Conservation (phyloP, 1,140 invertebrate genomes). For the Galleria mellonella region DNA sequence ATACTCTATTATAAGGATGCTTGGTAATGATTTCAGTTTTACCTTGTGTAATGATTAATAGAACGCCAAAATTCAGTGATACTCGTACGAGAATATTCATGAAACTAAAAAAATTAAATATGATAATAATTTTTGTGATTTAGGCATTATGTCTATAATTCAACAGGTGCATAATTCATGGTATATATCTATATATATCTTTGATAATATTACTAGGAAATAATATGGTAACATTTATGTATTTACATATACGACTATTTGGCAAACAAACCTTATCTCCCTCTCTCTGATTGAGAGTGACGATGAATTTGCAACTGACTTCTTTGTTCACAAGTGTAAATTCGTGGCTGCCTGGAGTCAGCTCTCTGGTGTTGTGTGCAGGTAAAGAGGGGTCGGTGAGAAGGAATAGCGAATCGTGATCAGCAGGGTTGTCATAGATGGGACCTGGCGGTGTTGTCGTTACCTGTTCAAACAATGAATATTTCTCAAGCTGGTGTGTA, state of each 20-base stretch:
- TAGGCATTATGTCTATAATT: too few species aligned
- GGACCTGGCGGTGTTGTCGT: slow-evolving; percentile 37
- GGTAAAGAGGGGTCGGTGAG: slow-evolving; percentile 44
- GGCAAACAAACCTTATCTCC: neutral
- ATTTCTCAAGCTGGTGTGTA: too few species aligned
- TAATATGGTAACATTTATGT: neutral
- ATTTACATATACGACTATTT: neutral
- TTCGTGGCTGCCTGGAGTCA: slow-evolving; percentile 40
- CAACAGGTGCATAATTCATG: too few species aligned
- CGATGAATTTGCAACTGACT: slow-evolving; percentile 45
- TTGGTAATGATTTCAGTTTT: too few species aligned
- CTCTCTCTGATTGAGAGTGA: slow-evolving; percentile 21
- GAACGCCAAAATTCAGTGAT: too few species aligned
- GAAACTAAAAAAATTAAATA: too few species aligned
- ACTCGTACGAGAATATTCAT: too few species aligned
- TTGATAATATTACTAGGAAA: too few species aligned
- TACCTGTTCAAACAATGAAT: slow-evolving; percentile 15
- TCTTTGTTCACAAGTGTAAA: slow-evolving; percentile 43
- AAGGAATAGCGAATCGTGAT: slow-evolving; percentile 31
- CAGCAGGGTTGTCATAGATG: slow-evolving; percentile 39
- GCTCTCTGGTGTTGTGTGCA: slow-evolving; percentile 29
- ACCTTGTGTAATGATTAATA: too few species aligned
- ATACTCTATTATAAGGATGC: too few species aligned
- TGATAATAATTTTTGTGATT: too few species aligned
- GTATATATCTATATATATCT: too few species aligned